Percentiles rank a stretch among this genome's conserved stretches.
phyloP scores from a whole-genome alignment of 2,888 invertebrate species.

The Abrostola triplasia region DNA sequence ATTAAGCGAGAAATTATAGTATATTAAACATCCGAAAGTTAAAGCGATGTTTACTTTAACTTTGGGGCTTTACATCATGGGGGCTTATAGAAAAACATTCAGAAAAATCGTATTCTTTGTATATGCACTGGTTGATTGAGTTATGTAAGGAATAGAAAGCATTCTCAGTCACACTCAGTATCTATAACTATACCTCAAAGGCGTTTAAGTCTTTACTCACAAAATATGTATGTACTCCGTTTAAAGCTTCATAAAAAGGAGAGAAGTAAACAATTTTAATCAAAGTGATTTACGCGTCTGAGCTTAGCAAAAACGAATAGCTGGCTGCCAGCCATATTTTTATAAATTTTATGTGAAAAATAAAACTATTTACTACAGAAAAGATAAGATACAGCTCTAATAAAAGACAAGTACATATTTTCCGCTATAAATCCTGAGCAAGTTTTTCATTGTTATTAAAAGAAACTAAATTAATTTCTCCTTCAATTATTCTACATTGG shows the following conservation, averaged over 20 bases:
- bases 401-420: slow-evolving; percentile 17
- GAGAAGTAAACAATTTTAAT: slow-evolving; percentile 19
- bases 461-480: slow-evolving; percentile 17
- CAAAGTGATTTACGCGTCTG: slow-evolving; percentile 29
- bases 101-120: too few species aligned
- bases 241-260: slow-evolving; percentile 1
- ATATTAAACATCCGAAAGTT: slow-evolving; percentile 15
- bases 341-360: slow-evolving; percentile 31
- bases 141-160: too few species aligned
- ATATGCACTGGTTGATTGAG: too few species aligned
- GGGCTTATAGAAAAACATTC: not conserved
- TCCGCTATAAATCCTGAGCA: slow-evolving; percentile 4
- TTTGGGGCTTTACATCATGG: slow-evolving; percentile 1
- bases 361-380: slow-evolving; percentile 30
- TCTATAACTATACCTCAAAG: too few species aligned
- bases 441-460: not conserved
- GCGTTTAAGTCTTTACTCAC: too few species aligned
- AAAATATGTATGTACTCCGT: not conserved
- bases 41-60: slow-evolving; percentile 24
- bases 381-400: slow-evolving; percentile 21
- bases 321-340: slow-evolving; percentile 42
- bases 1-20: slow-evolving; percentile 13
- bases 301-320: slow-evolving; percentile 27
- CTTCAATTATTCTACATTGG: slow-evolving; percentile 33
- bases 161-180: too few species aligned